Evolutionary conservation across 1,140 invertebrate species (phyloP), one percentile per base, ranked within the genome.

Genomic region (Drosophila sucinea): DNA sequence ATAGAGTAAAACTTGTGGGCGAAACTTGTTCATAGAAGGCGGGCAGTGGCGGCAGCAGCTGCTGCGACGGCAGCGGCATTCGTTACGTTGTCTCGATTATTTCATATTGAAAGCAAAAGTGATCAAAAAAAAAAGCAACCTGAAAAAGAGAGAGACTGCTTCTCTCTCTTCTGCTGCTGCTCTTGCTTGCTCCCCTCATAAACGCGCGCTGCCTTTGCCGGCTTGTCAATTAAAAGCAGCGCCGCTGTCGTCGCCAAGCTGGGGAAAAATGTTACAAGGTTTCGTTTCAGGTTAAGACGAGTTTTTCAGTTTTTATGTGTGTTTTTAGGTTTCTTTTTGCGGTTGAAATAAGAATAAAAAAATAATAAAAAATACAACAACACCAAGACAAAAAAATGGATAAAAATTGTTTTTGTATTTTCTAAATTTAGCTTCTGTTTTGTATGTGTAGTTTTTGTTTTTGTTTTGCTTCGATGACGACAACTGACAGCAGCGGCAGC

Each of bases 91-190:
- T 51, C 76, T 73, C 84, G 89, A 91, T 91, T 91, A 91, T 91
- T 91, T 91, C 90, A 91, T 91, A 91, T 78, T 89, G 90, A 91
- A 91, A 91, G 87, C 90, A 91, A 91, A 91, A 91, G 90, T 91
- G 82, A 90, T 87, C 79, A 85, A 61, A 83, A 66, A 67, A 33
- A 57, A 51, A 57, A 63, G 55, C 38, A 57, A 64, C 57, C 38
- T 35, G 63, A 60, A 38, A 35, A 23, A 41, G 29, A 75, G 67
- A 81, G 67, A 69, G 67, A 67, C 40, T 2, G 41, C 62, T 32
- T 17, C 54, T 61, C 65, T 79, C 75, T 90, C 81, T 90, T 38
- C 67, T 62, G 67, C 62, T 30, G 38, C 40, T 56, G 8, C 62
- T 51, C 25, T 54, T 63, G 56, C 65, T 47, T 27, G 41, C 54